Percentiles rank a stretch among this genome's conserved stretches.
phyloP scores from a whole-genome alignment of 2,113 vertebrate genomes.

The Petromus typicus region DNA sequence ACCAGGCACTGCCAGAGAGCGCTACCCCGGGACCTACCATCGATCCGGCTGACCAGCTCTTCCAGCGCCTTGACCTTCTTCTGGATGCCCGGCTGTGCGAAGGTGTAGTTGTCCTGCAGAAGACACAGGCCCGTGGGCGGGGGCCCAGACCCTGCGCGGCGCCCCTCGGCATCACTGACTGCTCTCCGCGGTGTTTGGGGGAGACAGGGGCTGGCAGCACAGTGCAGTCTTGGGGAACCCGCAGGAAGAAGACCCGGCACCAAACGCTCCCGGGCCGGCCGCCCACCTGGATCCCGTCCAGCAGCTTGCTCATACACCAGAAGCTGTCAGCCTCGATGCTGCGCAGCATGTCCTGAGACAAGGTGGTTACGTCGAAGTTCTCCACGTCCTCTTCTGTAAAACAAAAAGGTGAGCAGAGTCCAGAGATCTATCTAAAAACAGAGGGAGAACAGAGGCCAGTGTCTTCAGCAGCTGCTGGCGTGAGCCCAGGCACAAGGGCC shows the following conservation, averaged over 20 bases:
- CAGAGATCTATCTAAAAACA: conserved; percentile 59
- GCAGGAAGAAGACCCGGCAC: background rate
- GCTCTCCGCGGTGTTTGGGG: background rate
- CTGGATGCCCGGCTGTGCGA: conserved; percentile 99
- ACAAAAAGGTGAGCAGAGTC: conserved; percentile 71
- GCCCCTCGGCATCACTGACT: too few species aligned
- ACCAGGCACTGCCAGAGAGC: background rate
- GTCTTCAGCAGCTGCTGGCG: background rate
- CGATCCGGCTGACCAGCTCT: conserved; percentile 97
- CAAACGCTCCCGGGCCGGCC: too few species aligned
- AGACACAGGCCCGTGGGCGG: conserved; percentile 38
- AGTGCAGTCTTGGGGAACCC: background rate
- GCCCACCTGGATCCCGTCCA: conserved; percentile 98
- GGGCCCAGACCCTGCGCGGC: background rate
- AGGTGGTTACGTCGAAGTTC: conserved; percentile 94
- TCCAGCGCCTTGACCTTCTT: conserved; percentile 98
- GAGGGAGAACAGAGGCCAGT: conserved; percentile 38
- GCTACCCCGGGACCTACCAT: conserved; percentile 89
- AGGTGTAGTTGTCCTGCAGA: conserved; percentile 97
- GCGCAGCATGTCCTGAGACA: conserved; percentile 93
- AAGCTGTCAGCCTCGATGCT: conserved; percentile 99
- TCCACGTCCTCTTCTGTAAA: conserved; percentile 96
- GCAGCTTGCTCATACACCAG: conserved; percentile 99
- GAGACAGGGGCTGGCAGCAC: background rate
- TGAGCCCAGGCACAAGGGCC: background rate